Conservation (phyloP, 2,797 vertebrate genomes). For the Thunnus albacares region DNA sequence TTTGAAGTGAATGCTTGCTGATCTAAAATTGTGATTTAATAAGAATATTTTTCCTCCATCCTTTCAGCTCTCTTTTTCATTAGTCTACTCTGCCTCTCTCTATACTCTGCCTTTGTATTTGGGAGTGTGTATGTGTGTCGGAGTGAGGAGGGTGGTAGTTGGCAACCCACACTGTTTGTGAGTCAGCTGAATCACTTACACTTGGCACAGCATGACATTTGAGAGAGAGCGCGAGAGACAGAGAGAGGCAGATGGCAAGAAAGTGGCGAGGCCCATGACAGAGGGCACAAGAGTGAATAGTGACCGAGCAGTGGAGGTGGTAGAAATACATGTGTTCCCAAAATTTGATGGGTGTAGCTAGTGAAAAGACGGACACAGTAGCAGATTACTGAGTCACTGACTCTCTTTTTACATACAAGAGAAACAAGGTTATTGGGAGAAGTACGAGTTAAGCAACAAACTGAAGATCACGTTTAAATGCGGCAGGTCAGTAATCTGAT, state of each 20-base stretch:
- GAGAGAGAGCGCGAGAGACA: slow-evolving; percentile 26
- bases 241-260: slow-evolving; percentile 27
- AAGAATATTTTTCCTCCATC: slow-evolving; percentile 11
- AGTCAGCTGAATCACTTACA: slow-evolving; percentile 82
- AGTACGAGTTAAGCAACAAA: slow-evolving; percentile 15
- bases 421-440: slow-evolving; percentile 15
- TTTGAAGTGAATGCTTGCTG: slow-evolving; percentile 9
- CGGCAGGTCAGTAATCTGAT: background rate
- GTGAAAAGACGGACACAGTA: slow-evolving; percentile 54
- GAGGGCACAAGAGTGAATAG: slow-evolving; percentile 43
- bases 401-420: background rate
- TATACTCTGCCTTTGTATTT: slow-evolving; percentile 45
- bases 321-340: slow-evolving; percentile 46
- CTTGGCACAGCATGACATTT: slow-evolving; percentile 76
- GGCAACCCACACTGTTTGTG: slow-evolving; percentile 74
- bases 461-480: slow-evolving; percentile 14
- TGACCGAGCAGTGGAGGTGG: slow-evolving; percentile 38
- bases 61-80: slow-evolving; percentile 22
- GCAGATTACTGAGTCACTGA: slow-evolving; percentile 53
- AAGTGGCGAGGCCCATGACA: slow-evolving; percentile 43
- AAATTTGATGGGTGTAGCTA: slow-evolving; percentile 50
- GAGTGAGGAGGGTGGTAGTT: slow-evolving; percentile 61
- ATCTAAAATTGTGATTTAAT: slow-evolving; percentile 21
- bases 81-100: slow-evolving; percentile 1
- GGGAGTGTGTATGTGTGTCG: slow-evolving; percentile 41